Evolutionary conservation across 2,888 invertebrate species (phyloP), one percentile per base, ranked within the genome.

Genomic region (Halictus ligatus): DNA sequence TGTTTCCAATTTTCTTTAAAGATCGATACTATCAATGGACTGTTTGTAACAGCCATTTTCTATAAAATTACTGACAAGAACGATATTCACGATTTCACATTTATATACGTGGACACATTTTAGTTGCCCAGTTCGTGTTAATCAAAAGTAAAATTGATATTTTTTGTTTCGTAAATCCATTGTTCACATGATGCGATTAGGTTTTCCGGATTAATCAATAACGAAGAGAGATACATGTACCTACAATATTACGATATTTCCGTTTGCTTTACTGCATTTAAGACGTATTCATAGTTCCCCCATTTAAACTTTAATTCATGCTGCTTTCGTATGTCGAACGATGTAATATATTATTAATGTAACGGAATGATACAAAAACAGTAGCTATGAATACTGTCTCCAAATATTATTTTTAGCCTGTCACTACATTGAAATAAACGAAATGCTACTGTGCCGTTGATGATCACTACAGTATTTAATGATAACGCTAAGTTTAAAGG

Each of bases 381-480:
- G 75, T 81, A 84, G 80, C 84, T 86, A 85, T 82, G 86, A 84
- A 89, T 88, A 86, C 83, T 64, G 75, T 75, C 72, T 64, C 48
- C 21, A 75, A 54, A 83, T 78, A 75, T 82, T 78, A 83, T 74
- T 82, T 85, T 80, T 79, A 85, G 69, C 71, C 78, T 78, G 72
- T 83, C 75, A 75, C 50, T 78, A 21, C 76, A 54, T 81, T 25
- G 21, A 40, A 80, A 43, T 86, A 67, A 71, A 77, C 48, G 50
- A 71, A 74, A 67, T 58, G 25, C n/a, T 71, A 75, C 46, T 58
- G 73, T 79, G 79, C 71, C 54, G 77, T 76, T 76, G 50, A 88
- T 81, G 84, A 89, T 89, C 72, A 84, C 67, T 76, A 83, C 81
- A 89, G 88, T 89, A 89, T 89, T 89, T 89, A 88, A 84, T 82